Evolutionary conservation across 2,888 invertebrate species (phyloP).

Genomic region (Parnassius apollo): DNA sequence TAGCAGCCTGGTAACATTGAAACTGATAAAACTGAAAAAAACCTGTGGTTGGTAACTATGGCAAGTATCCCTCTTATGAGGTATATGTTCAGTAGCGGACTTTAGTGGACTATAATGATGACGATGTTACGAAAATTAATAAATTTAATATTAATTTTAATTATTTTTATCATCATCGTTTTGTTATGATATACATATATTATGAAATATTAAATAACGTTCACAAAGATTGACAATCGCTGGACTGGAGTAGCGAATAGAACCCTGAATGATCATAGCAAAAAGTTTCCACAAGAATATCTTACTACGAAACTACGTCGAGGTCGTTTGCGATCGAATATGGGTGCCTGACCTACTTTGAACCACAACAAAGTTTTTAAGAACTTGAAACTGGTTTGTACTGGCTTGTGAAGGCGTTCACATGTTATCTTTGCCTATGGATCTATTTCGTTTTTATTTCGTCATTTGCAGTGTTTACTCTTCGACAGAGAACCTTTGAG

Average conservation of each 20-base stretch:
- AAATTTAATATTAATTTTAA: too few species aligned
- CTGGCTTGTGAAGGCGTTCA: neutral
- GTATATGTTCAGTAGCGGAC: too few species aligned
- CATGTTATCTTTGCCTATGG: too few species aligned
- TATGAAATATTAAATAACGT: neutral
- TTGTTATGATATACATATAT: too few species aligned
- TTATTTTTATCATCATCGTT: too few species aligned
- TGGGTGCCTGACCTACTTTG: slow-evolving; percentile 12
- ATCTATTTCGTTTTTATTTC: too few species aligned
- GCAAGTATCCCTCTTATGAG: too few species aligned
- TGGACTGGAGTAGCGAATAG: neutral
- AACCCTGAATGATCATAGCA: slow-evolving; percentile 1
- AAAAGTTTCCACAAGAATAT: slow-evolving; percentile 9
- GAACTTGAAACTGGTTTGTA: neutral
- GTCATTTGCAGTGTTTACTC: neutral
- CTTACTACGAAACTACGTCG: slow-evolving; percentile 16
- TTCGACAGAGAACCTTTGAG: neutral
- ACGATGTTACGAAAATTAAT: too few species aligned
- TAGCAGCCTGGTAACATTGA: too few species aligned
- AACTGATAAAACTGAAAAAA: too few species aligned
- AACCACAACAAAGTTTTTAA: slow-evolving; percentile 17
- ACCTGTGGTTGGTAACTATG: too few species aligned
- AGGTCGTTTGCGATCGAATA: slow-evolving; percentile 14
- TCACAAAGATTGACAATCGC: slow-evolving; percentile 4
- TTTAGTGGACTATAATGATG: too few species aligned